Conservation (phyloP, 2,797 vertebrate genomes). For the Tenualosa thibaudeaui region DNA sequence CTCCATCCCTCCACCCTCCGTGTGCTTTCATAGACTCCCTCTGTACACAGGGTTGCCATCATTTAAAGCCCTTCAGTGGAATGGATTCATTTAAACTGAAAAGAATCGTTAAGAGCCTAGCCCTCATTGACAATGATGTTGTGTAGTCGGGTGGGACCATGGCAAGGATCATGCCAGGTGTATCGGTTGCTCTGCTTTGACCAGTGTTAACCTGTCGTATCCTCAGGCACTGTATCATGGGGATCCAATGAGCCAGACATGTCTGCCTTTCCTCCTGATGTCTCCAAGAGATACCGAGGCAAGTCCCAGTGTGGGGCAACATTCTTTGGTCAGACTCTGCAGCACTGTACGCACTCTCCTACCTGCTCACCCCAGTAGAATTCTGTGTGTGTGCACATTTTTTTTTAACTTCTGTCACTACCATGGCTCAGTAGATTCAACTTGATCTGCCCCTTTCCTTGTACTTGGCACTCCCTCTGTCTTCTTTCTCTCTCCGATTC, state of each 20-base stretch:
- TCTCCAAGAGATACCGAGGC: slow-evolving; percentile 25
- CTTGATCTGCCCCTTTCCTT: background rate
- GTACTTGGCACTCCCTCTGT: background rate
- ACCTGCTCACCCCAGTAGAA: background rate
- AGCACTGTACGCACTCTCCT: background rate
- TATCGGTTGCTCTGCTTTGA: background rate
- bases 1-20: background rate
- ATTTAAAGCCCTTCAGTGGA: background rate
- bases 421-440: background rate
- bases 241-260: background rate
- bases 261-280: background rate
- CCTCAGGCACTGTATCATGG: background rate
- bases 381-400: background rate
- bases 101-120: too few relatives aligned
- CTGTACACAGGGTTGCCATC: background rate
- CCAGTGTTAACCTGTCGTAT: background rate
- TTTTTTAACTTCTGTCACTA: background rate
- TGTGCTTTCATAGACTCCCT: background rate
- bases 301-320: background rate
- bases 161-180: background rate
- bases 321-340: background rate
- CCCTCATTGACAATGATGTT: too few relatives aligned
- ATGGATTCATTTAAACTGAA: too few relatives aligned
- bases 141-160: background rate
- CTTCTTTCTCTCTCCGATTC: background rate